A percentile compares a stretch with the other conserved stretches of the same genome.
Evolutionary conservation across 2,888 invertebrate species (phyloP).

Genomic region (Phorcus lineatus): DNA sequence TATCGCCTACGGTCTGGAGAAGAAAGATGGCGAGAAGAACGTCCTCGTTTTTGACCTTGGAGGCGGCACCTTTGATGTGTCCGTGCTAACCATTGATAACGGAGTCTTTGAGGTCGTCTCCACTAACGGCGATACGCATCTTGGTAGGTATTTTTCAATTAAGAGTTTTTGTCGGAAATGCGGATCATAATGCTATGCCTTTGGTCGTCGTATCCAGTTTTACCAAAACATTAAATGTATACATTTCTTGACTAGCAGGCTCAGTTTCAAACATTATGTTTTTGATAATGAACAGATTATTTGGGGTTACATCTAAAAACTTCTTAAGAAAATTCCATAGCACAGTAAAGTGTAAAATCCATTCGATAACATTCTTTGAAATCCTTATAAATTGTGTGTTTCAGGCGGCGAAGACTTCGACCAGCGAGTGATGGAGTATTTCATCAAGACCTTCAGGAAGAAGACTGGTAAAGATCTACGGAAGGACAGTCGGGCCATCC

Average conservation of each 20-base stretch:
- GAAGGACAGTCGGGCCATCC: constrained; percentile 93
- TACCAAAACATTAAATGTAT: not conserved
- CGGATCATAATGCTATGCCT: not conserved
- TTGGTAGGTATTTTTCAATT: constrained; percentile 78
- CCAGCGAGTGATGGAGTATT: constrained; percentile 98
- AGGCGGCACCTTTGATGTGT: constrained; percentile 99
- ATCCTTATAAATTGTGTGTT: not conserved
- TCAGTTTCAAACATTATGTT: not conserved
- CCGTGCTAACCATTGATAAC: constrained; percentile 97
- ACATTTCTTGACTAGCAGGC: too few species aligned
- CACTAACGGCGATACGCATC: constrained; percentile 96
- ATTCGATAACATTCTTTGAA: too few species aligned
- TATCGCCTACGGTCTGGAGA: constrained; percentile 97
- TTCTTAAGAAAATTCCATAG: too few species aligned
- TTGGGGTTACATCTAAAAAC: too few species aligned
- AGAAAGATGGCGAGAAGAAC: constrained; percentile 97
- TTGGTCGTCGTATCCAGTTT: not conserved
- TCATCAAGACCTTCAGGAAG: constrained; percentile 98
- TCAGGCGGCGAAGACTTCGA: constrained; percentile 97
- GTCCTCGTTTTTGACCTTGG: constrained; percentile 99
- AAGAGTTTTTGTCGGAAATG: not conserved
- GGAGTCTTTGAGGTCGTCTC: constrained; percentile 94
- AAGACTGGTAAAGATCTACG: constrained; percentile 98
- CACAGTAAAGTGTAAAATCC: too few species aligned
- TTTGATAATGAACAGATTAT: too few species aligned